Percentiles rank a stretch among this genome's conserved stretches.
Evolutionary conservation across 2,888 invertebrate species (phyloP).

Genomic region (Ariolimax columbianus): DNA sequence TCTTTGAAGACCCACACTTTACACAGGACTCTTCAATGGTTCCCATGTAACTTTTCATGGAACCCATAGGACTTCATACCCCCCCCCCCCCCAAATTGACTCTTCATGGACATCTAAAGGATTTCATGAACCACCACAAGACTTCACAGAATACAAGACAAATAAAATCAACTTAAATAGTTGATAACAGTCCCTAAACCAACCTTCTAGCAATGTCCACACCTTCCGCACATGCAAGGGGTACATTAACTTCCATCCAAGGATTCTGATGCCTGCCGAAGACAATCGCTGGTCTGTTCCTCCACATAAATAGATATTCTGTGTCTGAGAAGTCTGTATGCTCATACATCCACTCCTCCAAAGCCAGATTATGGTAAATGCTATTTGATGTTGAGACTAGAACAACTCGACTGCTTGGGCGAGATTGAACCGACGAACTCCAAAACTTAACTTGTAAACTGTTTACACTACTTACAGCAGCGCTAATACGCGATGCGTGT

Average conservation of each 20-base stretch:
- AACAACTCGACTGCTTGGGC: conserved; percentile 49
- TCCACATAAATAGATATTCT: conserved; percentile 91
- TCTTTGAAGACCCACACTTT: too few relatives aligned
- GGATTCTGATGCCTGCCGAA: conserved; percentile 98
- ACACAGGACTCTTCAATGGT: too few relatives aligned
- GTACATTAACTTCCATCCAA: conserved; percentile 92
- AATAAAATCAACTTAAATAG: too few relatives aligned
- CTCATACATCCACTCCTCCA: conserved; percentile 97
- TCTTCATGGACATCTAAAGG: too few relatives aligned
- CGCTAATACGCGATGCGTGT: background rate
- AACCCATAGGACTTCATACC: too few relatives aligned
- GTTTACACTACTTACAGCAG: background rate
- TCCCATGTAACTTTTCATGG: too few relatives aligned
- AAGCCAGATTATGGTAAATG: conserved; percentile 93
- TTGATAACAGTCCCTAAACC: too few relatives aligned
- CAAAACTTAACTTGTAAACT: background rate
- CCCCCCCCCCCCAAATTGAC: too few relatives aligned
- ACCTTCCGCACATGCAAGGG: conserved; percentile 83
- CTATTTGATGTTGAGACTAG: conserved; percentile 90
- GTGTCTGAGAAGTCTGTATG: conserved; percentile 90
- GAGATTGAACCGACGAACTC: background rate
- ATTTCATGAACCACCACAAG: too few relatives aligned
- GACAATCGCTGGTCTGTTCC: conserved; percentile 95
- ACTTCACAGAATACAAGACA: too few relatives aligned
- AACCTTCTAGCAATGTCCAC: conserved; percentile 91